These are phyloP conservation scores for Autographa pulchrina DNA, from an alignment of 2,888 invertebrate genomes.

Conservation along the genomic window DNA sequence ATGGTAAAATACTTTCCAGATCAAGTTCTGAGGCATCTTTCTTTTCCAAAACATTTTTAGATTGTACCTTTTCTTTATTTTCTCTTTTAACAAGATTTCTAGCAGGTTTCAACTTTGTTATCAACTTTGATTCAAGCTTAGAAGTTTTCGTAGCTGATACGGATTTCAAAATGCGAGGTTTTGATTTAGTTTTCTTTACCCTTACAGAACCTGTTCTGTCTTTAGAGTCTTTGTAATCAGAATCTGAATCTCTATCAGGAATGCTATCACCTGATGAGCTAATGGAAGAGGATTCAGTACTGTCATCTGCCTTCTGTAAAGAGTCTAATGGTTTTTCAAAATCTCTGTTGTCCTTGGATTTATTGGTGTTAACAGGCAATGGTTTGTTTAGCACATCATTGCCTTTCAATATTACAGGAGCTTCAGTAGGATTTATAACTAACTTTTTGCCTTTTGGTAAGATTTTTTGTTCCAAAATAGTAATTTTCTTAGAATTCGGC, in stretches of 20 bases:
- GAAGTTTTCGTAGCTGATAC: slow-evolving; percentile 66
- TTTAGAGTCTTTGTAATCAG: slow-evolving; percentile 88
- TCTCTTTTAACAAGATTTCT: slow-evolving; percentile 77
- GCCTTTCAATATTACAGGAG: slow-evolving; percentile 79
- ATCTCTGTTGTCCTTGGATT: slow-evolving; percentile 73
- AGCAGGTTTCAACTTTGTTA: slow-evolving; percentile 73
- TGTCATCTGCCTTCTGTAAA: slow-evolving; percentile 83
- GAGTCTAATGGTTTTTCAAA: slow-evolving; percentile 69
- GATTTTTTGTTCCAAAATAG: slow-evolving; percentile 85
- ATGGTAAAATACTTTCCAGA: slow-evolving; percentile 70
- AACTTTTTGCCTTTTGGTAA: slow-evolving; percentile 87
- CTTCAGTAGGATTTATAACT: slow-evolving; percentile 76
- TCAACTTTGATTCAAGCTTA: slow-evolving; percentile 75
- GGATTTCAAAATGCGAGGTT: slow-evolving; percentile 82
- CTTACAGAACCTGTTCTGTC: slow-evolving; percentile 75
- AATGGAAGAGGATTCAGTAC: slow-evolving; percentile 85
- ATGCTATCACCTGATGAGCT: slow-evolving; percentile 88
- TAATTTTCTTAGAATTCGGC: slow-evolving; percentile 84
- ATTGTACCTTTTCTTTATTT: slow-evolving; percentile 77
- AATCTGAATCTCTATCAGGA: slow-evolving; percentile 91
- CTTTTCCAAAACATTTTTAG: slow-evolving; percentile 74
- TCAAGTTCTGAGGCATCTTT: slow-evolving; percentile 69
- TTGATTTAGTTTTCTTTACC: slow-evolving; percentile 76
- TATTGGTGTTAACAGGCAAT: slow-evolving; percentile 65
- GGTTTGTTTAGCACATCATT: slow-evolving; percentile 81